Percentiles rank a stretch among this genome's conserved stretches.
Conservation (phyloP, 2,113 vertebrate species). For the Nothobranchius kuhntae region DNA sequence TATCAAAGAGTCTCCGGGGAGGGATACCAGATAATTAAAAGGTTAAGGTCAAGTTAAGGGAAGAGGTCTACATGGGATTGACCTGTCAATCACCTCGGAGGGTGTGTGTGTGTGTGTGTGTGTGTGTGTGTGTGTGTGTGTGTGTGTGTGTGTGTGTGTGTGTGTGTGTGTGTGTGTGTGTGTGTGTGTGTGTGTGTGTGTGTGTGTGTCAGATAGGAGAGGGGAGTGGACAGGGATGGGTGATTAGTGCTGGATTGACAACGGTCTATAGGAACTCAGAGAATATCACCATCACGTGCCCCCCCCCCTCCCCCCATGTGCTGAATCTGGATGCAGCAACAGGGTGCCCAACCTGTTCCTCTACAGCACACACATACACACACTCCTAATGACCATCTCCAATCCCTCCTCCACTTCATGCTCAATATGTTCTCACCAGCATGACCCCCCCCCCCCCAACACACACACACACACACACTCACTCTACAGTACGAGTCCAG, state of each 20-base stretch:
- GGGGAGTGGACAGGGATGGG: conserved; percentile 13
- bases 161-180: no score
- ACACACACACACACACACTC: conserved; percentile 6
- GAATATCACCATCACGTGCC: conserved; percentile 43
- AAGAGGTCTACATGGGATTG: conserved; percentile 31
- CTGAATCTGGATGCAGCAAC: conserved; percentile 51
- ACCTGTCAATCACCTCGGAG: conserved; percentile 43
- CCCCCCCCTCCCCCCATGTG: conserved; percentile 22
- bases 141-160: no score
- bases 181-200: background rate
- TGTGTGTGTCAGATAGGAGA: conserved; percentile 21
- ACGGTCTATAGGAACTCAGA: conserved; percentile 65
- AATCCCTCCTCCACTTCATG: conserved; percentile 36
- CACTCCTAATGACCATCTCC: conserved; percentile 14
- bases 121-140: no score
- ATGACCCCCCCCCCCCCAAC: conserved; percentile 24
- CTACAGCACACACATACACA: no score
- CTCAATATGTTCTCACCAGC: conserved; percentile 55
- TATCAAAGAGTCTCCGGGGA: conserved; percentile 13
- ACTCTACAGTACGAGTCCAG: conserved; percentile 50
- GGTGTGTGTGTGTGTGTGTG: no score
- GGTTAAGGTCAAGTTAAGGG: conserved; percentile 54
- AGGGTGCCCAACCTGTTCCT: conserved; percentile 59
- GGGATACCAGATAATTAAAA: conserved; percentile 7
- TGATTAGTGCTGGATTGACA: conserved; percentile 74